Evolutionary conservation across 53 echinoderm and acorn worm species (phyloP).

Genomic region (Paelopatides confundens): DNA sequence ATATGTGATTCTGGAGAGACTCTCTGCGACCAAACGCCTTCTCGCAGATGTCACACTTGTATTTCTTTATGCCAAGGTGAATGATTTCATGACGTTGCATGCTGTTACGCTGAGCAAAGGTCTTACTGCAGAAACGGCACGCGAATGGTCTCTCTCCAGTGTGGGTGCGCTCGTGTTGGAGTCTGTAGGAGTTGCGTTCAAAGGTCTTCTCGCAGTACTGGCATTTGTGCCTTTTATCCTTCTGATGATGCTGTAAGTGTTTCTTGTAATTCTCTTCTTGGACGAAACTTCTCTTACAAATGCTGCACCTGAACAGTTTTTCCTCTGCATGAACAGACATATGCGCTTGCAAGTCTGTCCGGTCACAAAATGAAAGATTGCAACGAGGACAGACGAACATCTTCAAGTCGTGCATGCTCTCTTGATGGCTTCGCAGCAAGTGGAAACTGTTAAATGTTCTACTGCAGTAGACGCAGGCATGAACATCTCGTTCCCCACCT

Average conservation of each 20-base stretch:
- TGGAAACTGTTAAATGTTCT: conserved; percentile 23
- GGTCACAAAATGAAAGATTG: conserved; percentile 16
- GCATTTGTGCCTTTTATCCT: conserved; percentile 36
- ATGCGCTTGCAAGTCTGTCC: conserved; percentile 24
- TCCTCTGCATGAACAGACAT: conserved; percentile 43
- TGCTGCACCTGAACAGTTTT: conserved; percentile 2
- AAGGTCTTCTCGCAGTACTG: conserved; percentile 37
- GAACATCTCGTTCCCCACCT: conserved; percentile 7
- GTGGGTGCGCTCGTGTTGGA: conserved; percentile 76
- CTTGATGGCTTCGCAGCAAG: conserved; percentile 27
- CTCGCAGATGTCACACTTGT: conserved; percentile 69
- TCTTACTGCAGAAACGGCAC: conserved; percentile 71
- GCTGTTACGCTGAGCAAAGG: conserved; percentile 80
- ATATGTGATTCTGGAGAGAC: conserved; percentile 50
- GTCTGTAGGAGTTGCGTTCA: conserved; percentile 44
- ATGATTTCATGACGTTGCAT: conserved; percentile 73
- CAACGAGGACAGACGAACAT: conserved; percentile 40
- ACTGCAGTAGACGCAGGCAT: conserved; percentile 44
- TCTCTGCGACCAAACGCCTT: conserved; percentile 65
- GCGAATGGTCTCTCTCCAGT: conserved; percentile 78
- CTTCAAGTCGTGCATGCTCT: conserved; percentile 19
- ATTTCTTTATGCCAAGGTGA: conserved; percentile 77
- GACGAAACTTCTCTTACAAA: conserved; percentile 39
- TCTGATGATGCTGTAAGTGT: conserved; percentile 36
- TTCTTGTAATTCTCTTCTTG: conserved; percentile 36